Percentiles rank a stretch among this genome's conserved stretches.
phyloP scores from a whole-genome alignment of 2,888 invertebrate genomes.

The Formica aserva region DNA sequence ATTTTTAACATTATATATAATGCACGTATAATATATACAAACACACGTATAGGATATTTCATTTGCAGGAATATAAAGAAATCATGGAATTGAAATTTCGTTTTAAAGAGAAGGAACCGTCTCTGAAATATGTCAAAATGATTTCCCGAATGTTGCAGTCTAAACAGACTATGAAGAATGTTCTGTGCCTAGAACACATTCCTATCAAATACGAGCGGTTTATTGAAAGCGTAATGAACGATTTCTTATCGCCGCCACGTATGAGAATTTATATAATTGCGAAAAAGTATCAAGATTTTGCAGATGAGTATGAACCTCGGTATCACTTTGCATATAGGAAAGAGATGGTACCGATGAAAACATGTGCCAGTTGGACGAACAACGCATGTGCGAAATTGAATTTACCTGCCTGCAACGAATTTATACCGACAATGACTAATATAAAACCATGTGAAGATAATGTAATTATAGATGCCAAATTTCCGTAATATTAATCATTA shows the following conservation, averaged over 20 bases:
- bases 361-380: conserved; percentile 90
- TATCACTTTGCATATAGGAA: conserved; percentile 94
- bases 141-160: conserved; percentile 89
- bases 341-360: conserved; percentile 89
- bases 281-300: not conserved
- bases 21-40: not conserved
- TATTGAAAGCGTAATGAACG: not conserved
- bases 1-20: not conserved
- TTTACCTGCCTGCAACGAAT: conserved; percentile 95
- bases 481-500: not conserved
- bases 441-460: conserved; percentile 86
- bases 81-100: conserved; percentile 93
- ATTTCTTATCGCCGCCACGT: not conserved
- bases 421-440: conserved; percentile 94
- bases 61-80: conserved; percentile 90
- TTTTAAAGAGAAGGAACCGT: conserved; percentile 94
- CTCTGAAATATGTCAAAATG: conserved; percentile 89
- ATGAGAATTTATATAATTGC: not conserved
- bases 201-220: not conserved
- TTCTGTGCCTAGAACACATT: not conserved
- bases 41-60: not conserved
- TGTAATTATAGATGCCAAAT: not conserved
- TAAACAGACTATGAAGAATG: conserved; percentile 87
- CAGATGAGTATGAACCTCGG: conserved; percentile 92
- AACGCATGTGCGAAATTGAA: conserved; percentile 89